Evolutionary conservation across 2,797 vertebrate genomes (phyloP).

Genomic region (Poecilia velifera): DNA sequence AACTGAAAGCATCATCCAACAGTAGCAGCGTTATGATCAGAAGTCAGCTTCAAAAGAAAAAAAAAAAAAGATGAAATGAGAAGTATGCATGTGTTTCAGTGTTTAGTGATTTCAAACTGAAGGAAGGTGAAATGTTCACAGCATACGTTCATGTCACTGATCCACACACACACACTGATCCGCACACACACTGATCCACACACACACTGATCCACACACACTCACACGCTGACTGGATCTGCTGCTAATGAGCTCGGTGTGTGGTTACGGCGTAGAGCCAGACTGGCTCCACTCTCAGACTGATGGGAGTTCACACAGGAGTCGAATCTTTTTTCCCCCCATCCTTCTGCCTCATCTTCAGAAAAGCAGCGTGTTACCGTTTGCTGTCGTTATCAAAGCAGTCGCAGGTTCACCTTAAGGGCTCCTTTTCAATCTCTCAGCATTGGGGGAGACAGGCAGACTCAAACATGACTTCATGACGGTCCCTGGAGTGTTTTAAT

Average conservation of each 20-base stretch:
- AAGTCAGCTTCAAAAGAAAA: conserved; percentile 34
- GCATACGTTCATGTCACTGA: conserved; percentile 39
- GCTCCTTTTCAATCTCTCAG: conserved; percentile 53
- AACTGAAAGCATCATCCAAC: conserved; percentile 45
- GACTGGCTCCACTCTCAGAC: conserved; percentile 64
- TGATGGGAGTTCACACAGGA: conserved; percentile 75
- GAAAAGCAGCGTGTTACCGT: conserved; percentile 51
- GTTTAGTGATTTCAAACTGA: conserved; percentile 45
- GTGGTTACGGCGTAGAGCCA: conserved; percentile 66
- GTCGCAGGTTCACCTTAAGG: conserved; percentile 59
- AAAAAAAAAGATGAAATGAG: conserved; percentile 44
- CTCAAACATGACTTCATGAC: conserved; percentile 46
- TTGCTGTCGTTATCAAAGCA: conserved; percentile 68
- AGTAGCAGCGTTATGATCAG: conserved; percentile 42
- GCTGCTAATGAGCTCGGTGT: conserved; percentile 76
- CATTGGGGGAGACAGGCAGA: conserved; percentile 51
- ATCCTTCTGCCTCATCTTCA: conserved; percentile 55
- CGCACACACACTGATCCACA: conserved; percentile 37
- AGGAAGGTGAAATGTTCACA: conserved; percentile 42
- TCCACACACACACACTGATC: conserved; percentile 25
- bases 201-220: conserved; percentile 19
- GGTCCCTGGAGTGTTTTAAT: conserved; percentile 51
- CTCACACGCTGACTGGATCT: conserved; percentile 39
- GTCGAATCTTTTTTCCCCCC: conserved; percentile 67
- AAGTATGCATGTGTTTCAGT: conserved; percentile 27